Base-by-base conservation (phyloP, 2,888 invertebrate genomes). In the Ditylenchus weischeri region DNA sequence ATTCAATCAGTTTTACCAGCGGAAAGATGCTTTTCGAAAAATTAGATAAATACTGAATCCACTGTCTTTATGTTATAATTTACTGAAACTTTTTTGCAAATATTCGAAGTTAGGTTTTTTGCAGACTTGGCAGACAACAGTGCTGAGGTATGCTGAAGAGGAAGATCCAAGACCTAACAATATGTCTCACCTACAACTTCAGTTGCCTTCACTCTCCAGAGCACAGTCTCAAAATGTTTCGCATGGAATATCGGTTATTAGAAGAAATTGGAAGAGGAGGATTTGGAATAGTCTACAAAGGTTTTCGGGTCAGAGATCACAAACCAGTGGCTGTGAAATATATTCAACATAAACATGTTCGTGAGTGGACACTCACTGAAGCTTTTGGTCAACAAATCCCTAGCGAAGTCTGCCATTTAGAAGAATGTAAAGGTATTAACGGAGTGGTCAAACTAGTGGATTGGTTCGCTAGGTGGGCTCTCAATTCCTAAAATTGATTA, bases 201-300 rank as follows among this genome's bases (percentile, higher is more conserved):
- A 75, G 77, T 61, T 79, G 78, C 64, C 72, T 79, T 49, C 79
- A 79, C 62, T 75, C 77, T 63, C 51, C 47, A 64, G 64, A 64
- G 43, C 64, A 64, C 58, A 64, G 38, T 21, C 23, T 57, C 19
- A 64, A 51, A 23, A 29, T 23, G 23, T 64, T 64, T 36, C 58
- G 57, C 19, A 54, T 47, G 15, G 51, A 64, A 23, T 64, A 64
- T 47, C 29, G 58, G 29, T 57, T 66, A 13, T 51, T 47, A 21
- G 79, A 80, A 57, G 79, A 80, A 70, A 80, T 80, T 61, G 78
- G 78, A 13, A 66, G 79, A 10, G 80, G 80, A 6, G 80, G 80
- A 3, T 80, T 80, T 67, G 80, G 80, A 11, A 74, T 78, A 21
- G 80, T 80, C 35, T 80, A 80, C 65, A 73, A 66, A 47, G 74